These are phyloP conservation scores for Acleris cristana DNA, from an alignment of 2,888 invertebrate genomes.

Conservation along the genomic window DNA sequence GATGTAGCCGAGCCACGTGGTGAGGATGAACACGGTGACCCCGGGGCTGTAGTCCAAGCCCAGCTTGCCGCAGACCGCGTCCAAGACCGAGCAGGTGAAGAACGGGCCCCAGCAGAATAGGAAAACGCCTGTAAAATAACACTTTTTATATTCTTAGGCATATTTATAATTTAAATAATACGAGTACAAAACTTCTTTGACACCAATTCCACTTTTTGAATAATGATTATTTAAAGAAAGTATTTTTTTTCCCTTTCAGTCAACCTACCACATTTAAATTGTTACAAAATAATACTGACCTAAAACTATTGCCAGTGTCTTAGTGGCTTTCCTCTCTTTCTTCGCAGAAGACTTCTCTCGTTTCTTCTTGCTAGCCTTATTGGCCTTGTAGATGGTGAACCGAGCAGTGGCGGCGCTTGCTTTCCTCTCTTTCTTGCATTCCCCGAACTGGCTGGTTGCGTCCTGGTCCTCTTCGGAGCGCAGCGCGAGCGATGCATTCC, in stretches of 20 bases:
- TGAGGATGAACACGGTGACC: constrained; percentile 94
- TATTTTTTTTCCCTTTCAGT: no score
- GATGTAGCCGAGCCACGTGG: constrained; percentile 99
- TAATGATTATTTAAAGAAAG: no score
- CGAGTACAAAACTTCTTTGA: no score
- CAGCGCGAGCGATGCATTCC: constrained; percentile 85
- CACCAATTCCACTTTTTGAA: no score
- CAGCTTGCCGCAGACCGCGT: constrained; percentile 96
- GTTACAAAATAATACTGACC: constrained; percentile 85
- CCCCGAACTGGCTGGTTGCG: constrained; percentile 70
- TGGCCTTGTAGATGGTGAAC: constrained; percentile 96
- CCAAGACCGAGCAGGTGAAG: constrained; percentile 98
- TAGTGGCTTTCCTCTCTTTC: constrained; percentile 98
- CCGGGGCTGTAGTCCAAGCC: constrained; percentile 91
- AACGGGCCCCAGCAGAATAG: constrained; percentile 99
- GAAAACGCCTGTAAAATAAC: constrained; percentile 93
- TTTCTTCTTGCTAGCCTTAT: constrained; percentile 97
- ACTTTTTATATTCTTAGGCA: no score
- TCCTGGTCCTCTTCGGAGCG: constrained; percentile 71
- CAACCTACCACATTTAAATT: no score
- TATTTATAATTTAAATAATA: no score
- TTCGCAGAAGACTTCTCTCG: constrained; percentile 96
- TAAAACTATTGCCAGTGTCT: constrained; percentile 98
- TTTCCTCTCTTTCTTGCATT: constrained; percentile 89
- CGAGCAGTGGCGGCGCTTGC: constrained; percentile 87